Evolutionary conservation across 2,888 invertebrate species (phyloP).

Genomic region (Peribatodes rhomboidaria): DNA sequence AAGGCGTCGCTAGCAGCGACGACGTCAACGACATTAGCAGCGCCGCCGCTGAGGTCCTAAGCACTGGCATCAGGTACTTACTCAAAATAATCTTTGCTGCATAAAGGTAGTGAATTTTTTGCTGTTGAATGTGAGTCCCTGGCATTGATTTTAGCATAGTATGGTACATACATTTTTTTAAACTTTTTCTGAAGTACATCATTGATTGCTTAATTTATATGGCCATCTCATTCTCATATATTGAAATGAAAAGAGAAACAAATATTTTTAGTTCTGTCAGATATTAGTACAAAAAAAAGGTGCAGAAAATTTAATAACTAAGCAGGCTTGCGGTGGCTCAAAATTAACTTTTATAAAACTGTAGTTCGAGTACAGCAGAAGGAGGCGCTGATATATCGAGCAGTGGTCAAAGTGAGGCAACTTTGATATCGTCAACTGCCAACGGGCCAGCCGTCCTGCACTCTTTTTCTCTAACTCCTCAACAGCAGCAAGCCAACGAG

Average conservation of each 20-base stretch:
- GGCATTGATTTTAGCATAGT: too few relatives aligned
- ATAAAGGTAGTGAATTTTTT: not conserved
- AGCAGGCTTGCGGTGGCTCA: not conserved
- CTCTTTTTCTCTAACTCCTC: slow-evolving; percentile 74
- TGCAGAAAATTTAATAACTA: too few relatives aligned
- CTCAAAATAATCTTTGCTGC: slow-evolving; percentile 15
- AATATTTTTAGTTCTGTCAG: too few relatives aligned
- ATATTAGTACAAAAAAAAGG: too few relatives aligned
- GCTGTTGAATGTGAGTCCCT: not conserved
- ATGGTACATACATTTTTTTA: too few relatives aligned
- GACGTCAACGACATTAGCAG: slow-evolving; percentile 84
- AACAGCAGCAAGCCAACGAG: slow-evolving; percentile 76
- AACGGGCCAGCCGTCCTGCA: slow-evolving; percentile 76
- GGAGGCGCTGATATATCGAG: slow-evolving; percentile 79
- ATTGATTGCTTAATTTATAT: too few relatives aligned
- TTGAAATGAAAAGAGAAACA: too few relatives aligned
- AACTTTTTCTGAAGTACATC: too few relatives aligned
- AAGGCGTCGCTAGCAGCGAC: slow-evolving; percentile 83
- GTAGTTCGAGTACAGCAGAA: slow-evolving; percentile 82
- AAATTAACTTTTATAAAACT: slow-evolving; percentile 7
- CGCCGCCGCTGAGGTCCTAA: slow-evolving; percentile 76
- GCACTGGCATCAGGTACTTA: slow-evolving; percentile 78
- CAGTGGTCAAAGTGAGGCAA: slow-evolving; percentile 76
- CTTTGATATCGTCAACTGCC: slow-evolving; percentile 78
- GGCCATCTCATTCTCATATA: too few relatives aligned